Base-by-base conservation (phyloP, 2,797 vertebrate species). In the Pterois miles region DNA sequence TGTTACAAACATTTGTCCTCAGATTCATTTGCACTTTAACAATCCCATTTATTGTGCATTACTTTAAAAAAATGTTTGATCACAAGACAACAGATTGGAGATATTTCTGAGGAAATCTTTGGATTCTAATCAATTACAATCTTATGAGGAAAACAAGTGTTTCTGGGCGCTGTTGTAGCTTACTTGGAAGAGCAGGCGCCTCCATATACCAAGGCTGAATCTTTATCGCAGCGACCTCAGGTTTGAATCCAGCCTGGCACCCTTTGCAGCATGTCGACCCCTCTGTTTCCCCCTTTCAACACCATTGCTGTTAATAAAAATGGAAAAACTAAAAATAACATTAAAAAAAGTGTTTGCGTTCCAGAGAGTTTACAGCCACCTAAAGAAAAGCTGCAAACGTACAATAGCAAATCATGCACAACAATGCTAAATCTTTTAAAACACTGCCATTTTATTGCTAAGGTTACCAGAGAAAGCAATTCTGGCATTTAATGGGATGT, bases 401-500 rank as follows among this genome's bases (percentile, higher is more conserved):
- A n/a, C n/a, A n/a, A 64, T 2, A 13, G 23, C 16, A 59, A n/a
- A 60, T 27, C 16, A 50, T 33, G 16, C 48, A 65, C 36, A 64
- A 6, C 31, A 34, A 13, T 58, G 56, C 52, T 23, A 36, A 36
- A 57, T 70, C 25, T 66, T 48, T 68, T 25, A 67, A 73, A 72
- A 50, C 25, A n/a, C 13, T 54, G 29, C 2, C 3, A 46, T 65
- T 34, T 64, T 43, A 54, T 73, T 50, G 53, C 36, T 18, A 53
- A 48, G 20, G 27, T 54, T 73, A 73, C 53, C n/a, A 57, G 23
- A 20, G 33, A 33, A 72, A 71, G 52, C 23, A 14, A 31, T 43
- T 46, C 43, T 53, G 40, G 7, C 23, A 62, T 80, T 65, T 36
- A 70, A 18, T 59, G 13, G 31, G 25, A 31, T 60, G 22, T n/a